These are phyloP conservation scores for Melanaphis sacchari DNA, from an alignment of 1,140 invertebrate species.

Conservation along the genomic window DNA sequence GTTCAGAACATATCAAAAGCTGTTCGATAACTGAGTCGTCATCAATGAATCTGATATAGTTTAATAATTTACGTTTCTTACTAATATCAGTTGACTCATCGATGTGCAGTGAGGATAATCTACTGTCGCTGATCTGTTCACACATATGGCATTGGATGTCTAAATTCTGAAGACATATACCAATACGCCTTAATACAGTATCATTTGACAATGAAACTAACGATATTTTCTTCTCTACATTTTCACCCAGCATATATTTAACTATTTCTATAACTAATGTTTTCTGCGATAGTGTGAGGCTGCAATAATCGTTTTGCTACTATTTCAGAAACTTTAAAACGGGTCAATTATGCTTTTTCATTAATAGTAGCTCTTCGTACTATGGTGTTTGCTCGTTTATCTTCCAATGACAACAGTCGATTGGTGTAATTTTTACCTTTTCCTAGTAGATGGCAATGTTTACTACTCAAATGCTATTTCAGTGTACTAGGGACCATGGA, in stretches of 20 bases:
- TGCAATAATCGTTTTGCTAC: background rate
- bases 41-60: constrained; percentile 9
- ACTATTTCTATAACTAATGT: constrained; percentile 62
- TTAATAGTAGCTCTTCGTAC: background rate
- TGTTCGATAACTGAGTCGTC: constrained; percentile 24
- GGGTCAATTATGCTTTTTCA: constrained; percentile 58
- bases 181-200: background rate
- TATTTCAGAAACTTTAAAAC: constrained; percentile 61
- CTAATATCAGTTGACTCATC: constrained; percentile 57
- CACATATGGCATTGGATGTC: background rate
- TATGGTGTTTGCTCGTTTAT: background rate
- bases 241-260: constrained; percentile 43
- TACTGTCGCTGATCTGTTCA: background rate
- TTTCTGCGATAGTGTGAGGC: constrained; percentile 63
- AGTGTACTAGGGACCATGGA: background rate
- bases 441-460: constrained; percentile 41
- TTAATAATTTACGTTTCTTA: constrained; percentile 24
- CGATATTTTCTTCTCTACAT: constrained; percentile 58
- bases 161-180: background rate
- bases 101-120: constrained; percentile 49
- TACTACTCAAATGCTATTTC: background rate
- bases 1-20: background rate
- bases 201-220: background rate
- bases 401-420: constrained; percentile 37
- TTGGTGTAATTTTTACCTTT: background rate